A percentile compares a stretch with the other conserved stretches of the same genome.
Evolutionary conservation across 2,113 vertebrate species (phyloP).

Genomic region (Rhynchopsitta pachyrhyncha): DNA sequence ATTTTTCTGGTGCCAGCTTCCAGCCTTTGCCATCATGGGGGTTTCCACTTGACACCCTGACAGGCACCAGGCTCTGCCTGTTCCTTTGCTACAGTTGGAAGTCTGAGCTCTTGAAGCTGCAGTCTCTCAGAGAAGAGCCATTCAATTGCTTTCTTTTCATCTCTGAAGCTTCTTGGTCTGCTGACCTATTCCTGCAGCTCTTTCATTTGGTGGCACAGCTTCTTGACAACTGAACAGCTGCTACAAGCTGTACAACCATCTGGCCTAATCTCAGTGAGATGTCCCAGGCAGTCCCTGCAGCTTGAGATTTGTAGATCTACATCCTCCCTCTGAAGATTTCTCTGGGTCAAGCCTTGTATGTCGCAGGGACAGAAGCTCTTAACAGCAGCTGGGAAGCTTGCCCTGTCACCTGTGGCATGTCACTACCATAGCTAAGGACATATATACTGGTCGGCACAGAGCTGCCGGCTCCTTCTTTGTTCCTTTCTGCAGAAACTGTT

Average conservation of each 20-base stretch:
- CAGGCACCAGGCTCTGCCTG: neutral
- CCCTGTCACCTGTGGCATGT: neutral
- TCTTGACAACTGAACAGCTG: neutral
- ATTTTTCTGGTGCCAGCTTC: neutral
- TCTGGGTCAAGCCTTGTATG: neutral
- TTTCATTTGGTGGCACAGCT: neutral
- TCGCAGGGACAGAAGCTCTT: neutral
- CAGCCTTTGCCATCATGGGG: neutral
- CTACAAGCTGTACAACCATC: constrained; percentile 5
- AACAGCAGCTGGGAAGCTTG: neutral
- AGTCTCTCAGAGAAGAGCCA: neutral
- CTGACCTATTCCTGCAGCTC: neutral
- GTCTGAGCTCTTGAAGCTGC: neutral
- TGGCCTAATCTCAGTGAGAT: neutral
- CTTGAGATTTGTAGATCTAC: neutral
- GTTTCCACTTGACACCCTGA: neutral
- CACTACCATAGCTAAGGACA: neutral
- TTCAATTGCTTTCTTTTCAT: neutral
- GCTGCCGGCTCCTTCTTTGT: neutral
- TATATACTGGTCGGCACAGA: neutral
- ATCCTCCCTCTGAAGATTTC: neutral
- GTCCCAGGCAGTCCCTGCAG: neutral
- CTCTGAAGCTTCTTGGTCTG: neutral
- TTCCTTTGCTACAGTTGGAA: neutral
- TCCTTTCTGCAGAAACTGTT: neutral